Evolutionary conservation across 2,888 invertebrate species (phyloP).

Genomic region (Tachina grossa): DNA sequence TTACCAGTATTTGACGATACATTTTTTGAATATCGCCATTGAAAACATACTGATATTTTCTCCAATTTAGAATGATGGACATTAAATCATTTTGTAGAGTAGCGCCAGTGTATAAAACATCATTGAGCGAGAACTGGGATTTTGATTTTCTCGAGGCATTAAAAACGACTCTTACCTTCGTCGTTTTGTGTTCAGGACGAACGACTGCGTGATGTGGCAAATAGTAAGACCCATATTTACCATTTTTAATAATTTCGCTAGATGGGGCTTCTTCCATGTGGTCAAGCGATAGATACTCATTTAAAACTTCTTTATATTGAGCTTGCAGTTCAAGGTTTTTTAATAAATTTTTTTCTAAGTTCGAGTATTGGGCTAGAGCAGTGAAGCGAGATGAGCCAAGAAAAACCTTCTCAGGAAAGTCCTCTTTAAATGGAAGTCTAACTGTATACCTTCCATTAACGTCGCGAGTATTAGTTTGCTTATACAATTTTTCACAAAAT

Average conservation of each 20-base stretch:
- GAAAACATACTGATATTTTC: conserved; percentile 5
- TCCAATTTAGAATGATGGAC: conserved; percentile 1
- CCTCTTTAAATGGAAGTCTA: not conserved
- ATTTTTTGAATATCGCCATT: not conserved
- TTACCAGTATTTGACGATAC: not conserved
- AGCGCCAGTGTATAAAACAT: not conserved
- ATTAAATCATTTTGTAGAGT: not conserved
- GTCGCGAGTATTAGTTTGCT: not conserved
- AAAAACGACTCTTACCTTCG: not conserved
- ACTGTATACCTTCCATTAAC: not conserved
- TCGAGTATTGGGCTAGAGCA: not conserved
- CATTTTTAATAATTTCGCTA: not conserved
- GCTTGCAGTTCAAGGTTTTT: not conserved
- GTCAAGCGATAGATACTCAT: not conserved
- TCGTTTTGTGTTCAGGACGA: not conserved
- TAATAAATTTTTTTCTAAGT: not conserved
- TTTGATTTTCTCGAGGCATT: not conserved
- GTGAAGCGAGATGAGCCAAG: not conserved
- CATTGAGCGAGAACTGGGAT: not conserved
- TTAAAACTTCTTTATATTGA: not conserved
- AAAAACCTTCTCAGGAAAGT: not conserved
- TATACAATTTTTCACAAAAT: not conserved
- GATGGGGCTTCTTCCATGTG: not conserved
- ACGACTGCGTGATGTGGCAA: not conserved
- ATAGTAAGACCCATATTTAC: not conserved